Conservation (phyloP, 1,140 invertebrate genomes). For the Zaprionus vittiger region DNA sequence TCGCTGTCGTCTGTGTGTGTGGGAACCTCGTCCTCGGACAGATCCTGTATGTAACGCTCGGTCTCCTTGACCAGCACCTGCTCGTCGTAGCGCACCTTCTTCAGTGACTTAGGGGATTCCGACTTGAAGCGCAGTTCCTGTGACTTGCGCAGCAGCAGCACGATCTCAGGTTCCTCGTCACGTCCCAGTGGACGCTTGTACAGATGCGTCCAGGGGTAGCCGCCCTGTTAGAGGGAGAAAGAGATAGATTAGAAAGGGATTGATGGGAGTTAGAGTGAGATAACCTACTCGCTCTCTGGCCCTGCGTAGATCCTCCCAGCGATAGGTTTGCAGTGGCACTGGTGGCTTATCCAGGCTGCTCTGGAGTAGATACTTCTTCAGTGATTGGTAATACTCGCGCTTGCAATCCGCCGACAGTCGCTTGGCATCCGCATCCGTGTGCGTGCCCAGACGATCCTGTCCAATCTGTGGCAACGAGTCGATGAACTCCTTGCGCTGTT, state of each 20-base stretch:
- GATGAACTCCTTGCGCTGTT: constrained; percentile 74
- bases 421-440: constrained; percentile 65
- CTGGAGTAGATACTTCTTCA: constrained; percentile 78
- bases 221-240: constrained; percentile 84
- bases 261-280: no score
- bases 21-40: constrained; percentile 73
- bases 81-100: constrained; percentile 81
- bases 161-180: constrained; percentile 85
- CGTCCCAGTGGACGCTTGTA: constrained; percentile 85
- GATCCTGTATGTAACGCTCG: constrained; percentile 80
- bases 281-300: constrained; percentile 84
- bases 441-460: constrained; percentile 43
- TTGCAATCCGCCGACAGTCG: constrained; percentile 80
- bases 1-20: constrained; percentile 61
- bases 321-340: constrained; percentile 88
- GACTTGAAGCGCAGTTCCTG: constrained; percentile 80
- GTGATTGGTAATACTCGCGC: constrained; percentile 82
- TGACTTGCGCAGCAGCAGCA: constrained; percentile 78
- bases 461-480: constrained; percentile 78
- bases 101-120: constrained; percentile 81
- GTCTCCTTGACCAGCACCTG: constrained; percentile 80
- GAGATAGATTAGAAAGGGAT: not conserved
- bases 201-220: constrained; percentile 90
- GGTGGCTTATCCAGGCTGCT: constrained; percentile 85
- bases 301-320: constrained; percentile 89